A percentile compares a stretch with the other conserved stretches of the same genome.
phyloP scores from a whole-genome alignment of 2,797 vertebrate species.

The Micromesistius poutassou region DNA sequence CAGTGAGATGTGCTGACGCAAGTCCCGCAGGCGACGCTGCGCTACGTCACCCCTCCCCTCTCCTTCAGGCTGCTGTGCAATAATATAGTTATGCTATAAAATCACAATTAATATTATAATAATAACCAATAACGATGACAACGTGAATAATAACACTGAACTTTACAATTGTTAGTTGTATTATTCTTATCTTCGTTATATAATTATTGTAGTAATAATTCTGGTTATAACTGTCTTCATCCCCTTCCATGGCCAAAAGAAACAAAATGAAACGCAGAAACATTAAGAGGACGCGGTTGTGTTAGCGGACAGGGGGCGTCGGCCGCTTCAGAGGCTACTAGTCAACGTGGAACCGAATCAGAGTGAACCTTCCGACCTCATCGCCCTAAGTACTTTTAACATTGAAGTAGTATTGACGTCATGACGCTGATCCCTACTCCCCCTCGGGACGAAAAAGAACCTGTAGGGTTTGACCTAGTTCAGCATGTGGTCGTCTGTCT shows the following conservation, averaged over 20 bases:
- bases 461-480: not conserved
- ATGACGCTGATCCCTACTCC: not conserved
- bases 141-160: too few species aligned
- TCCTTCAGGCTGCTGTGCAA: not conserved
- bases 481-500: not conserved
- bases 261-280: too few species aligned
- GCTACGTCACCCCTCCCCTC: slow-evolving; percentile 37
- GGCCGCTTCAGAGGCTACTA: not conserved
- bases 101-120: not conserved
- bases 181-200: not conserved
- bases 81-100: not conserved
- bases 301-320: not conserved
- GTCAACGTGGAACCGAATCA: not conserved
- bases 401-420: too few species aligned
- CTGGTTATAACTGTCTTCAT: not conserved
- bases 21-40: slow-evolving; percentile 47
- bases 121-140: not conserved
- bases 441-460: not conserved
- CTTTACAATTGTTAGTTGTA: not conserved
- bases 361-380: not conserved
- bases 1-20: slow-evolving; percentile 50
- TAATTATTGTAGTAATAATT: not conserved
- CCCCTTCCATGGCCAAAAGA: not conserved
- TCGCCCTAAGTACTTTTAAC: not conserved
- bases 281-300: too few species aligned